Percentiles rank a stretch among this genome's conserved stretches.
Conservation (phyloP, 2,888 invertebrate genomes). For the Diogma glabrata region DNA sequence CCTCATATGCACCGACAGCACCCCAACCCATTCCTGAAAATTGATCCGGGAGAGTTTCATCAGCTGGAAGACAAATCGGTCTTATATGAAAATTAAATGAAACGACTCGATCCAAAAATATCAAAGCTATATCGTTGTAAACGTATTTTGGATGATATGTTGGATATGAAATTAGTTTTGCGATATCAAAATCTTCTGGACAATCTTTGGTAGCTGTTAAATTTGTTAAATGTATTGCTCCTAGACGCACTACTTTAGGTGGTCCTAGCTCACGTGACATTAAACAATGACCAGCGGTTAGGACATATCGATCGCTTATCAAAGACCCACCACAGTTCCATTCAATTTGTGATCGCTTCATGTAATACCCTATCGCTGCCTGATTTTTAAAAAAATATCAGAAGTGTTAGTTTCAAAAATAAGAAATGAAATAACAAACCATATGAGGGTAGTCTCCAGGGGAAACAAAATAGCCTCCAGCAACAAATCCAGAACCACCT, state of each 20-base stretch:
- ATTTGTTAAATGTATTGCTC: not conserved
- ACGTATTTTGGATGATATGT: not conserved
- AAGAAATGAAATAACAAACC: too few species aligned
- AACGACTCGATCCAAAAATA: not conserved
- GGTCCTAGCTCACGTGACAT: not conserved
- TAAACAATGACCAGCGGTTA: not conserved
- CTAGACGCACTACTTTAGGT: not conserved
- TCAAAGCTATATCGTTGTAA: not conserved
- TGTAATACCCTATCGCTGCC: too few species aligned
- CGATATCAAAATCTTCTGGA: slow-evolving; percentile 5
- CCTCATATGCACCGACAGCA: not conserved
- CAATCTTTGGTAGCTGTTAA: not conserved
- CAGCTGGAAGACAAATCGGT: not conserved
- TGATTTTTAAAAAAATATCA: too few species aligned
- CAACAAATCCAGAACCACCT: too few species aligned
- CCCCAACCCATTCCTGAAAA: slow-evolving; percentile 3
- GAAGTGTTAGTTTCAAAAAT: too few species aligned
- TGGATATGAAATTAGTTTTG: not conserved
- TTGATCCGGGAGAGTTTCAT: not conserved
- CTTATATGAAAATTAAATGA: slow-evolving; percentile 4
- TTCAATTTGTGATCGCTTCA: too few species aligned
- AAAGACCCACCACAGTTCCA: slow-evolving; percentile 5
- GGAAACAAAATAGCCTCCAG: too few species aligned
- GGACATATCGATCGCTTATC: not conserved
- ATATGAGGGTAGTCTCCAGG: too few species aligned